Base-by-base conservation (phyloP, 2,113 vertebrate genomes). In the Aptenodytes patagonicus region DNA sequence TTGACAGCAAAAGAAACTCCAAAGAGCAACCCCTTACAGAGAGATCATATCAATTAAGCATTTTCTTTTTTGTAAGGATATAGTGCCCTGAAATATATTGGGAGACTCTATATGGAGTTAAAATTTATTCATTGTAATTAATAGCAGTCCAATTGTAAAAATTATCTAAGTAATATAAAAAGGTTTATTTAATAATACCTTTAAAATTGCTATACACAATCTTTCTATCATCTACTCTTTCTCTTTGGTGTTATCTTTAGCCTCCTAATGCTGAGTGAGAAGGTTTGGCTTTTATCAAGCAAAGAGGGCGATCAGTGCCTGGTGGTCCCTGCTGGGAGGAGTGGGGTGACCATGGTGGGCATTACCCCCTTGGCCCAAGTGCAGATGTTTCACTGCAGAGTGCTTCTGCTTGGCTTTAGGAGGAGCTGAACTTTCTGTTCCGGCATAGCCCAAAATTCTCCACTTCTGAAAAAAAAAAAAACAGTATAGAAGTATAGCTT, bases 301-400 rank as follows among this genome's bases (percentile, higher is more conserved):
- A 60, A 31, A 69, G 28, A 42, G 17, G 3, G 20, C 0, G 2
- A 28, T 36, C 19, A 25, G 46, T 44, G 17, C 8, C 44, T 54
- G 10, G 7, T 40, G 42, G 11, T 54, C 4, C 24, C 7, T 90
- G 17, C 13, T 52, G 47, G 40, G 34, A 88, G 10, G 40, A 64
- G 17, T 6, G 7, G 2, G 8, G 17, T 77, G 29, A 16, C 21
- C 3, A 1, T 25, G 12, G 25, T 1, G 1, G 2, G 2, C 44
- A 13, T 2, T 70, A 21, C 2, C 13, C 4, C 4, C 1, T 2
- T 46, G 52, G 20, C 36, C 36, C 34, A 42, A 61, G 34, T 22
- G 7, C 20, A 29, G 40, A 3, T 46, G 6, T 52, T 77, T 69
- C 44, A 40, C 46, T 49, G 18, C 65, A 49, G 24, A 49, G 10